A percentile compares a stretch with the other conserved stretches of the same genome.
These are phyloP conservation scores for Erethizon dorsatum DNA, from an alignment of 2,797 vertebrate species.

Conservation along the genomic window DNA sequence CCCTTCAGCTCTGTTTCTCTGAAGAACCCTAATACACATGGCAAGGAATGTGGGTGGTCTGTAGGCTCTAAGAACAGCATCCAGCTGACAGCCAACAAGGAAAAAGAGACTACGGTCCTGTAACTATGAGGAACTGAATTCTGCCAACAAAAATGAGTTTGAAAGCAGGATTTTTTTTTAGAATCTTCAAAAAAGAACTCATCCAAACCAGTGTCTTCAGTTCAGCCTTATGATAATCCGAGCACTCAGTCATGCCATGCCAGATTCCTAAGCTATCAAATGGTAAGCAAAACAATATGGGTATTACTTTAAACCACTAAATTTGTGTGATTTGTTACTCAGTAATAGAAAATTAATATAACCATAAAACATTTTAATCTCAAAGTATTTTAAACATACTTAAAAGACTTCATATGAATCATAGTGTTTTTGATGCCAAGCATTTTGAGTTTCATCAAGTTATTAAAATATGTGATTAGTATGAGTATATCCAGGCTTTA, in stretches of 20 bases:
- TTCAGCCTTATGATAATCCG: not conserved
- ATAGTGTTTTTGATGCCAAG: not conserved
- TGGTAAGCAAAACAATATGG: not conserved
- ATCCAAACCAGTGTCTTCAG: not conserved
- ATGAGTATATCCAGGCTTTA: not conserved
- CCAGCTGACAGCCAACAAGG: not conserved
- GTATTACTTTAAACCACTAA: not conserved
- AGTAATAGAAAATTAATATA: constrained; percentile 34
- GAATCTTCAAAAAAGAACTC: constrained; percentile 8
- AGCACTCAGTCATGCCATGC: not conserved
- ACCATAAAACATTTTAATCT: not conserved
- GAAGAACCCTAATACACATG: not conserved
- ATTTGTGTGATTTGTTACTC: not conserved
- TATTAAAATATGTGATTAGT: not conserved
- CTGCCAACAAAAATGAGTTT: not conserved
- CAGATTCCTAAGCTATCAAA: not conserved
- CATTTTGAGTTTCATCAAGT: not conserved
- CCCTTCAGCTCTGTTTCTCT: not conserved
- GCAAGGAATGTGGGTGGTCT: not conserved
- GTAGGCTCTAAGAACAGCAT: not conserved
- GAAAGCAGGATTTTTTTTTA: not conserved
- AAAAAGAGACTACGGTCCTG: not conserved
- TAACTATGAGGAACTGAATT: not conserved
- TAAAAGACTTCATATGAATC: not conserved
- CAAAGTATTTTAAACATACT: constrained; percentile 32